These are phyloP conservation scores for Drosophila subsilvestris DNA, from an alignment of 2,888 invertebrate species.

Conservation along the genomic window DNA sequence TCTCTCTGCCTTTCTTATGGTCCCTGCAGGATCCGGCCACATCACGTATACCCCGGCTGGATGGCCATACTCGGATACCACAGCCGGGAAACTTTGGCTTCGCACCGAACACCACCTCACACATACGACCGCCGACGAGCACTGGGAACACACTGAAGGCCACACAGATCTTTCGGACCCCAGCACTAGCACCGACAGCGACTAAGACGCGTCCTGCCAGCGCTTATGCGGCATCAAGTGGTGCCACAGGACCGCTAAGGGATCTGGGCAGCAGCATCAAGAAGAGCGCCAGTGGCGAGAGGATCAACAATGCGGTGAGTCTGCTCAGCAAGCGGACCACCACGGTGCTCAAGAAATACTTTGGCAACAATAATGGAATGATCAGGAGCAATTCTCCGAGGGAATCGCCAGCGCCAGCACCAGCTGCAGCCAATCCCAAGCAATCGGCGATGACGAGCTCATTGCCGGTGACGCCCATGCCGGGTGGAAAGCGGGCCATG, in stretches of 20 bases:
- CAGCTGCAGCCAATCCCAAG: conserved; percentile 43
- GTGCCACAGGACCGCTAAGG: conserved; percentile 44
- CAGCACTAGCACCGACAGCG: neutral
- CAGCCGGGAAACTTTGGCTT: conserved; percentile 72
- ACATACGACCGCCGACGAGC: conserved; percentile 66
- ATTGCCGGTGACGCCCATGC: conserved; percentile 58
- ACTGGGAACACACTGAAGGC: conserved; percentile 34
- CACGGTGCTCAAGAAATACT: conserved; percentile 79
- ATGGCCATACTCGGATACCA: conserved; percentile 81
- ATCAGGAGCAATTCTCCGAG: neutral
- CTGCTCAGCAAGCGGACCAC: conserved; percentile 79
- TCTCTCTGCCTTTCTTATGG: neutral
- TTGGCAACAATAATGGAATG: conserved; percentile 57
- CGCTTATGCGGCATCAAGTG: conserved; percentile 45
- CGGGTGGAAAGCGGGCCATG: conserved; percentile 36
- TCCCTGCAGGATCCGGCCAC: conserved; percentile 81
- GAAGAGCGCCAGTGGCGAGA: conserved; percentile 79
- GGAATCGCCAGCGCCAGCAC: neutral
- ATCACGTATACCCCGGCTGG: conserved; percentile 82
- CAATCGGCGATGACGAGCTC: conserved; percentile 55
- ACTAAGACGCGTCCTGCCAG: conserved; percentile 53
- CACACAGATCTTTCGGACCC: conserved; percentile 69
- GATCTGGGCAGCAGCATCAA: conserved; percentile 66
- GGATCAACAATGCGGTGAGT: conserved; percentile 78
- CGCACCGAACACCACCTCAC: conserved; percentile 45